These are phyloP conservation scores for Hyperoplus immaculatus DNA, from an alignment of 2,797 vertebrate genomes.

Conservation along the genomic window DNA sequence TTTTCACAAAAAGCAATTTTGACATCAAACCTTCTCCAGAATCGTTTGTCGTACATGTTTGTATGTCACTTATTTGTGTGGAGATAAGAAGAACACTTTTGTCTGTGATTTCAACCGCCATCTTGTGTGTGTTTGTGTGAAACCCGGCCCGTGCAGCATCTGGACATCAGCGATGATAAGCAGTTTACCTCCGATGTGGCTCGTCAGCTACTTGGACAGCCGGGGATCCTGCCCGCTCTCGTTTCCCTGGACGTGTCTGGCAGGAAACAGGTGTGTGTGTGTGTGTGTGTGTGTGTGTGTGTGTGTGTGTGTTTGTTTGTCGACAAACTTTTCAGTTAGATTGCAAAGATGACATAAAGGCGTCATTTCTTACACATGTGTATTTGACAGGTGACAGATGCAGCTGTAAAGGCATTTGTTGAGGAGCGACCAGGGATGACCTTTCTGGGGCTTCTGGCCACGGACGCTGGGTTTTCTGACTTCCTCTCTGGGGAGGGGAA, in stretches of 20 bases:
- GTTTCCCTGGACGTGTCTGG: conserved; percentile 97
- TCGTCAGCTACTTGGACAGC: conserved; percentile 93
- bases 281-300: conserved; percentile 68
- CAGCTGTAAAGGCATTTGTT: conserved; percentile 92
- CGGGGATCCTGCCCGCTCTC: conserved; percentile 91
- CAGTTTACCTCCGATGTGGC: conserved; percentile 99
- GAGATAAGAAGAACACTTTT: background rate
- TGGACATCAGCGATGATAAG: conserved; percentile 99
- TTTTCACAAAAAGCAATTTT: too few relatives aligned
- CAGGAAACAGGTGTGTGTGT: conserved; percentile 89
- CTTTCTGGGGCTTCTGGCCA: conserved; percentile 96
- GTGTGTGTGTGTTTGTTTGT: background rate
- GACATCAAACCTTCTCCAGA: too few relatives aligned
- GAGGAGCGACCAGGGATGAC: conserved; percentile 96
- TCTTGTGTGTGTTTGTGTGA: conserved; percentile 52
- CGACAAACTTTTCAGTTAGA: background rate
- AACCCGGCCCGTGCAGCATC: conserved; percentile 85
- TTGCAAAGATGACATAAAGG: background rate
- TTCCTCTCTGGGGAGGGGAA: conserved; percentile 95
- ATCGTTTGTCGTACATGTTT: background rate
- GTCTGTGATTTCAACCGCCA: background rate
- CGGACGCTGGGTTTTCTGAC: conserved; percentile 96
- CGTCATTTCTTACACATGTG: conserved; percentile 4
- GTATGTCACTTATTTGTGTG: background rate
- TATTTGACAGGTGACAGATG: conserved; percentile 88